A percentile compares a stretch with the other conserved stretches of the same genome.
Conservation (phyloP, 2,888 invertebrate species). For the Nycteola revayana region DNA sequence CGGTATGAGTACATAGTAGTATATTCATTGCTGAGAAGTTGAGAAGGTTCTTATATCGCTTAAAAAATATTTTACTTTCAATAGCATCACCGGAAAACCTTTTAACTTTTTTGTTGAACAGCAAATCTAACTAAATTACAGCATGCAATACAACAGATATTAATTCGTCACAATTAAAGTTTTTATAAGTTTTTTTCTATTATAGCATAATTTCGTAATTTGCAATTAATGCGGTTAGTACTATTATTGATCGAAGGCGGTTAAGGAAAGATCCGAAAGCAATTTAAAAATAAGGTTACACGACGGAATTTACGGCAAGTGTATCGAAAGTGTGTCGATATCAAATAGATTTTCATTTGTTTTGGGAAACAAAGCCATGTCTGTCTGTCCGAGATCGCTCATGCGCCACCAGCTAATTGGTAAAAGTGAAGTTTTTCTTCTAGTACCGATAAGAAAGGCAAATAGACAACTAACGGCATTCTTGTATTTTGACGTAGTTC, state of each 20-base stretch:
- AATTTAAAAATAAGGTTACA: conserved; percentile 12
- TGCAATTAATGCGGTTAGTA: conserved; percentile 9
- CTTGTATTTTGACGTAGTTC: conserved; percentile 42
- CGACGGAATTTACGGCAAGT: conserved; percentile 34
- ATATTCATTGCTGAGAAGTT: no score
- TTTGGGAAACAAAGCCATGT: conserved; percentile 66
- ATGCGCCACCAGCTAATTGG: conserved; percentile 68
- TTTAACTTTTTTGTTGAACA: no score
- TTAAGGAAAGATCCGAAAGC: conserved; percentile 12
- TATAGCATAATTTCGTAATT: conserved; percentile 3
- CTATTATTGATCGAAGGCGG: no score
- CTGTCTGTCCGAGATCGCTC: conserved; percentile 46
- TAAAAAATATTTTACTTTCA: no score
- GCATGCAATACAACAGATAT: no score
- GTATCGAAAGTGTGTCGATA: conserved; percentile 59
- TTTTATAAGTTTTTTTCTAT: conserved; percentile 6
- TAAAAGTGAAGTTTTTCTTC: conserved; percentile 75
- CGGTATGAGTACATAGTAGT: no score
- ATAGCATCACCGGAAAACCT: no score
- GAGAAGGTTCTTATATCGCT: no score
- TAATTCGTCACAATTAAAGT: neutral
- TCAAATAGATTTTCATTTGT: conserved; percentile 65
- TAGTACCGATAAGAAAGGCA: conserved; percentile 59
- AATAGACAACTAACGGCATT: conserved; percentile 58
- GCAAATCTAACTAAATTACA: no score